Evolutionary conservation across 2,888 invertebrate species (phyloP), one percentile per base, ranked within the genome.

Genomic region (Cactoblastis cactorum): DNA sequence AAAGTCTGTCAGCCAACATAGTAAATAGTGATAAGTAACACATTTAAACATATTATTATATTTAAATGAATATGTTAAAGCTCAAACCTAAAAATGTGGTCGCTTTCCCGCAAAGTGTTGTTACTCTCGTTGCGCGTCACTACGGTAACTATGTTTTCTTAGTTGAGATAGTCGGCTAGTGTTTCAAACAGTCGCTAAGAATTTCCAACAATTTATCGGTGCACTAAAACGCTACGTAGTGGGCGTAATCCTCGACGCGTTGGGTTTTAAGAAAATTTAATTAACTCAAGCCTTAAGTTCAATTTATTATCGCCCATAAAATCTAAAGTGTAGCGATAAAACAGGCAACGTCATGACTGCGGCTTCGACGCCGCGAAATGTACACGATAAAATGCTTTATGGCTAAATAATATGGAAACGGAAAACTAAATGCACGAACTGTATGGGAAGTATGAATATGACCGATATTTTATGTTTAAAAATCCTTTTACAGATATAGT

Each of bases 301-400:
- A 49, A 53, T 57, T 50, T 51, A 53, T 45, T 50, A 52, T 51
- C 46, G 50, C 49, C 39, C 47, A 54, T 57, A 53, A 55, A 54
- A 49, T 49, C 49, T 49, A 41, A 49, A 49, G 49, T 49, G 49
- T 49, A 34, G 14, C 49, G 54, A 50, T 57, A 56, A 53, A 53
- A 49, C 37, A 32, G 41, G 45, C 47, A 47, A 37, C 43, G 51
- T 47, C 54, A 41, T 37, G 50, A 38, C 22, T 41, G 51, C 14
- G 43, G 45, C 39, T 47, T 39, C 45, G 24, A 19, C 39, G 3
- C 14, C 11, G 33, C 51, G 47, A 54, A 54, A 50, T 51, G 51
- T 47, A 47, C 51, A 37, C 51, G 51, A 54, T 51, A 49, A 51
- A 33, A 34, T 33, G 43, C 33, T 49, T 49, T 41, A 49, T 19